Evolutionary conservation across 2,797 vertebrate species (phyloP).

Genomic region (Lacerta agilis): DNA sequence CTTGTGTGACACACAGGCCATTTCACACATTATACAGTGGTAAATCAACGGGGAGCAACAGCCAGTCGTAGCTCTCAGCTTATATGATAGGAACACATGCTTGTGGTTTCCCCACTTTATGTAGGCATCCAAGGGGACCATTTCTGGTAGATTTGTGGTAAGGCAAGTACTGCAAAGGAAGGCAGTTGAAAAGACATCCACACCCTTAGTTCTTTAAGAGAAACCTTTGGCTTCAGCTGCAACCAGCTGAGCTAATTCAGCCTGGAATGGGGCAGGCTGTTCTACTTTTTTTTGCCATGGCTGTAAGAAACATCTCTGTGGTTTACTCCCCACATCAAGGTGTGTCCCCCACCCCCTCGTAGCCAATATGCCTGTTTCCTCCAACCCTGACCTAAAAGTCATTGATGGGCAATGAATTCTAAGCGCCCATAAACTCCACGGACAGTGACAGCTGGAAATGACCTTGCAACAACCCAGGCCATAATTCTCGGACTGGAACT

Average conservation of each 20-base stretch:
- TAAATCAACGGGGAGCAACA: background rate
- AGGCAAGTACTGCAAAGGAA: background rate
- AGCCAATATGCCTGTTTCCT: conserved; percentile 45
- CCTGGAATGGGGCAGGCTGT: conserved; percentile 28
- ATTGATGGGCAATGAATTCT: conserved; percentile 48
- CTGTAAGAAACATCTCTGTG: conserved; percentile 24
- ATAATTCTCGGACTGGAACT: conserved; percentile 8
- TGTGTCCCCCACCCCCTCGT: conserved; percentile 20
- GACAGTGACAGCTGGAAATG: conserved; percentile 33
- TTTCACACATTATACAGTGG: background rate
- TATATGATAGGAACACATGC: background rate
- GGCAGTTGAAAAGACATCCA: background rate
- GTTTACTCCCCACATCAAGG: conserved; percentile 22
- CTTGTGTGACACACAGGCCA: too few species aligned
- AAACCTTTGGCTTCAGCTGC: background rate
- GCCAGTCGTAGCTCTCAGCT: background rate
- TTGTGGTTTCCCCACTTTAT: background rate
- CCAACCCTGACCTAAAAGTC: conserved; percentile 52
- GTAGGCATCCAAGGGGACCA: background rate
- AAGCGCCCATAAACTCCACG: conserved; percentile 43
- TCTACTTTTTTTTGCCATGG: conserved; percentile 37
- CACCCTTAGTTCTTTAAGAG: background rate
- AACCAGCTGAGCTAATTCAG: background rate
- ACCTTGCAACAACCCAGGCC: conserved; percentile 29
- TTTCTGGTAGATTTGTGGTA: background rate